A percentile compares a stretch with the other conserved stretches of the same genome.
phyloP scores from a whole-genome alignment of 2,113 vertebrate species.

The Cardinalis cardinalis region DNA sequence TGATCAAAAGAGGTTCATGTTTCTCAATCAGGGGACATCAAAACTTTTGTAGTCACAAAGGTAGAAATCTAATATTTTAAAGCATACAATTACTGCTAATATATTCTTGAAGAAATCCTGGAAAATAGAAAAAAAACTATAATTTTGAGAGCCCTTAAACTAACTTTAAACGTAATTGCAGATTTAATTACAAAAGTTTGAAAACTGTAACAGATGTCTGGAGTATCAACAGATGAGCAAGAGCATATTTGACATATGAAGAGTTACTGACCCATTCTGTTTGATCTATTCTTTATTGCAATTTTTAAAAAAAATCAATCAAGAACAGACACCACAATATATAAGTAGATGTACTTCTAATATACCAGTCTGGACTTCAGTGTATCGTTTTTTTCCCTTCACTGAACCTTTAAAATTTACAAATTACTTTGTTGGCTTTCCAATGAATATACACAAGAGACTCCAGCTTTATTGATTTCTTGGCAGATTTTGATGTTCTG shows the following conservation, averaged over 20 bases:
- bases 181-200: neutral
- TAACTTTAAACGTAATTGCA: neutral
- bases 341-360: neutral
- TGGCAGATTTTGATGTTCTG: neutral
- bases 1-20: neutral
- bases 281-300: slow-evolving; percentile 22
- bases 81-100: neutral
- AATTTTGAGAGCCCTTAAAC: neutral
- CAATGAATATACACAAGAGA: neutral
- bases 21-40: neutral
- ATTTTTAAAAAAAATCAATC: neutral
- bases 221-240: neutral
- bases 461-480: neutral
- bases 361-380: neutral
- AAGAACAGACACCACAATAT: neutral
- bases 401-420: neutral
- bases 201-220: neutral
- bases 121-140: neutral
- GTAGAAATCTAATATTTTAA: neutral
- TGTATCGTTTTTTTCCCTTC: neutral
- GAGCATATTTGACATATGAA: neutral
- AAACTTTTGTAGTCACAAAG: neutral
- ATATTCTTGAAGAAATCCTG: neutral
- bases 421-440: neutral
- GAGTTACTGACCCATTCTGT: slow-evolving; percentile 9